Evolutionary conservation across 2,113 vertebrate species (phyloP).

Genomic region (Hepsetus odoe): DNA sequence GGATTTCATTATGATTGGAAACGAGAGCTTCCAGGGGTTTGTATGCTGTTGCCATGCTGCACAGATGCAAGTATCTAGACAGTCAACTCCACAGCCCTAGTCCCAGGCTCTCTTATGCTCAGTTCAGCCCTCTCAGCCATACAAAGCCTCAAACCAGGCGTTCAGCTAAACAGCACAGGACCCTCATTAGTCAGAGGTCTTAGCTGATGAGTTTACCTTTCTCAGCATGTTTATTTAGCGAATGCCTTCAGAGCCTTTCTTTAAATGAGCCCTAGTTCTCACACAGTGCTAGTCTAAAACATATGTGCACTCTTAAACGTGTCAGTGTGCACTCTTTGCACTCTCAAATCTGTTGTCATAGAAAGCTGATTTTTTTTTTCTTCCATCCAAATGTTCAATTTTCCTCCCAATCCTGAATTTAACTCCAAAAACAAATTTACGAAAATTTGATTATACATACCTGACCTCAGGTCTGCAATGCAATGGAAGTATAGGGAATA

Average conservation of each 20-base stretch:
- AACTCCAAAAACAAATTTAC: too few relatives aligned
- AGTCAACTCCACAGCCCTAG: conserved; percentile 32
- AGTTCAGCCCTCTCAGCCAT: neutral
- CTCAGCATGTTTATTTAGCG: conserved; percentile 16
- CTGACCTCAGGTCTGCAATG: too few relatives aligned
- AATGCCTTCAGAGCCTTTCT: neutral
- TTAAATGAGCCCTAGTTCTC: neutral
- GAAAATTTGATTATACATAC: too few relatives aligned
- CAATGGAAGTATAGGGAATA: too few relatives aligned
- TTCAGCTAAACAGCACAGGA: neutral
- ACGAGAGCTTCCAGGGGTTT: conserved; percentile 28
- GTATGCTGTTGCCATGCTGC: conserved; percentile 22
- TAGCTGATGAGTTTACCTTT: conserved; percentile 22
- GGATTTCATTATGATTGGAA: conserved; percentile 11
- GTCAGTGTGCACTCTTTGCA: too few relatives aligned
- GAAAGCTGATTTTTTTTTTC: too few relatives aligned
- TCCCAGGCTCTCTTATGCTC: neutral
- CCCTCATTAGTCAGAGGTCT: neutral
- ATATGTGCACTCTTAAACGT: neutral
- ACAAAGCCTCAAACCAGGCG: conserved; percentile 17
- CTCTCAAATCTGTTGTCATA: too few relatives aligned
- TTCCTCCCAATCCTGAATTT: too few relatives aligned
- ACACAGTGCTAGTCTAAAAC: neutral
- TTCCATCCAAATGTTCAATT: too few relatives aligned
- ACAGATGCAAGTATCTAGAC: conserved; percentile 32